Percentiles rank a stretch among this genome's conserved stretches.
Conservation (phyloP, 2,113 vertebrate genomes). For the Dromiciops gliroides region DNA sequence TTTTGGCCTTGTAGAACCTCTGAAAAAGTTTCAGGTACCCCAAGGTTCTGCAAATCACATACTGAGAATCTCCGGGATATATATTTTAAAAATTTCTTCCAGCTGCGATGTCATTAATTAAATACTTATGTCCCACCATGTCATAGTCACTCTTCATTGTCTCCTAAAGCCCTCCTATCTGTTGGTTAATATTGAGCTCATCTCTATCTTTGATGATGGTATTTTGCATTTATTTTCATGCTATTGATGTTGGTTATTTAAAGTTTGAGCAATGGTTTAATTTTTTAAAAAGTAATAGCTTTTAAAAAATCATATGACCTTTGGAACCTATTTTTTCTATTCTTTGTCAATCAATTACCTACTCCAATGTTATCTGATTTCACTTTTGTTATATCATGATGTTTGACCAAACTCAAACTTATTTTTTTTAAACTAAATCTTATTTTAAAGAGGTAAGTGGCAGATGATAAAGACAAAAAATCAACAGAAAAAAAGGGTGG, state of each 20-base stretch:
- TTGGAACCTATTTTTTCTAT: background rate
- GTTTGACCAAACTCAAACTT: background rate
- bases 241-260: background rate
- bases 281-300: background rate
- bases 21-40: background rate
- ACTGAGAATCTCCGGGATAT: background rate
- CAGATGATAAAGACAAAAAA: background rate
- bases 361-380: background rate
- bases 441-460: conserved; percentile 34
- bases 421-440: conserved; percentile 1
- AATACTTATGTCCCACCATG: background rate
- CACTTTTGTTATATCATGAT: background rate
- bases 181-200: background rate
- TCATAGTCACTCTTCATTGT: background rate
- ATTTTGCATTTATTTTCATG: background rate
- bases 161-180: background rate
- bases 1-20: background rate
- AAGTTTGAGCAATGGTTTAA: background rate
- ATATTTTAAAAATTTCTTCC: background rate
- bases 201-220: background rate
- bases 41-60: background rate
- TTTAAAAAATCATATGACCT: background rate
- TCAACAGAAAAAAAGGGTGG: background rate
- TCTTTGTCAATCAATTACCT: background rate
- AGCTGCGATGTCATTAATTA: background rate